phyloP scores from a whole-genome alignment of 2,888 invertebrate genomes.

The Hymenopus coronatus region DNA sequence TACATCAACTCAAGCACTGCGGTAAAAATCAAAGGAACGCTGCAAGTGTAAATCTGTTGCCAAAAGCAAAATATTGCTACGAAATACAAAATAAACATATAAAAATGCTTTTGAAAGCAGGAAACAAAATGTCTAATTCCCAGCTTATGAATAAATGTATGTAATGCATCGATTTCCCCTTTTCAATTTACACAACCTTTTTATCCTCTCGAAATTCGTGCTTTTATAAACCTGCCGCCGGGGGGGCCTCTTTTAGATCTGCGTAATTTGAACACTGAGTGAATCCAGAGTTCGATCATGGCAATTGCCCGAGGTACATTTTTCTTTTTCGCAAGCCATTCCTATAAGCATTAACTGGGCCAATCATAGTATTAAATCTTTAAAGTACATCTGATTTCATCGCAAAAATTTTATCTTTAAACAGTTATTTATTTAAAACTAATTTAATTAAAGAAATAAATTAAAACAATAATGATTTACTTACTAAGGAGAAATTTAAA shows the following conservation, averaged over 20 bases:
- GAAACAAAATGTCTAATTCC: background rate
- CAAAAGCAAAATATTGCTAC: background rate
- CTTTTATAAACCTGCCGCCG: background rate
- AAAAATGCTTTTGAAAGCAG: background rate
- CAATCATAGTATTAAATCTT: too few species aligned
- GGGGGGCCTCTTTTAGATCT: background rate
- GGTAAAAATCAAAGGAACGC: background rate
- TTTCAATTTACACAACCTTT: background rate
- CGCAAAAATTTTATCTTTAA: too few species aligned
- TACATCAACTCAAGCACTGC: background rate
- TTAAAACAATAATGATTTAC: too few species aligned
- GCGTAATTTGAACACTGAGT: background rate
- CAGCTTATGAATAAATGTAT: background rate
- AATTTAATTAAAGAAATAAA: too few species aligned
- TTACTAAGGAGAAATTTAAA: too few species aligned
- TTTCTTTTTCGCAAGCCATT: background rate
- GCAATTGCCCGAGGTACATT: background rate
- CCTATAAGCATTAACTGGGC: too few species aligned
- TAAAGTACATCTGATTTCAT: too few species aligned
- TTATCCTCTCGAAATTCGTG: background rate
- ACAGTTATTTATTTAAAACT: too few species aligned
- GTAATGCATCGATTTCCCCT: background rate
- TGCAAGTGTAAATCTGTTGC: background rate
- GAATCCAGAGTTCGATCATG: background rate
- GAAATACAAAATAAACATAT: background rate